Percentiles rank a stretch among this genome's conserved stretches.
phyloP scores from a whole-genome alignment of 1,140 invertebrate genomes.

The Hormaphis cornu region DNA sequence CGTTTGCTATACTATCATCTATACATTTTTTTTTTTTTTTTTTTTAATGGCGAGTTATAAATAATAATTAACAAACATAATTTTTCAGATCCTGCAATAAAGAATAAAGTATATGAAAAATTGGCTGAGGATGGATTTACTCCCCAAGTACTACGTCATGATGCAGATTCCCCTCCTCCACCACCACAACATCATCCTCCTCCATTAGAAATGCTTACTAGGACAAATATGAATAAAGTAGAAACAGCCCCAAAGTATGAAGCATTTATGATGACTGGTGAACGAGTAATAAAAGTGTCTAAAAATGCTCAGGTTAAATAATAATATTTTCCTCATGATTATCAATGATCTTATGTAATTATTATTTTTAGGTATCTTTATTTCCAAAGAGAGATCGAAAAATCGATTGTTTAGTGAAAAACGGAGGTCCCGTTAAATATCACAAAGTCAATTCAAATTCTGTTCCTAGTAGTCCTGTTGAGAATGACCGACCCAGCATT shows the following conservation, averaged over 20 bases:
- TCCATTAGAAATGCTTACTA: slow-evolving; percentile 32
- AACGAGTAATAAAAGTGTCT: slow-evolving; percentile 83
- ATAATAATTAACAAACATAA: background rate
- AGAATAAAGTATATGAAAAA: slow-evolving; percentile 66
- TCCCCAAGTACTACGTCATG: background rate
- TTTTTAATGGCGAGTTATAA: no score
- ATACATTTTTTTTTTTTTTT: background rate
- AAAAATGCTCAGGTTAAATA: slow-evolving; percentile 48
- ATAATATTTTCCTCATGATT: background rate
- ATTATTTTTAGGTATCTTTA: slow-evolving; percentile 19
- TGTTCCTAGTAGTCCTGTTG: slow-evolving; percentile 70
- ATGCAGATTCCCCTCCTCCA: slow-evolving; percentile 26
- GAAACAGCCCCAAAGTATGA: slow-evolving; percentile 59
- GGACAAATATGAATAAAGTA: slow-evolving; percentile 18
- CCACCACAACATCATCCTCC: slow-evolving; percentile 30
- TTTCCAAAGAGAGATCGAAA: slow-evolving; percentile 45
- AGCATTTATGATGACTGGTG: slow-evolving; percentile 95
- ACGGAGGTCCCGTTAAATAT: slow-evolving; percentile 44
- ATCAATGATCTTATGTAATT: background rate
- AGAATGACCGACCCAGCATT: slow-evolving; percentile 37
- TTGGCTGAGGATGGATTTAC: slow-evolving; percentile 44
- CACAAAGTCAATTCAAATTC: slow-evolving; percentile 54
- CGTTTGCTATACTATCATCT: background rate
- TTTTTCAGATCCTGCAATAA: slow-evolving; percentile 67
- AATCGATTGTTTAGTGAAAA: slow-evolving; percentile 49